Evolutionary conservation across 2,797 vertebrate genomes (phyloP), one percentile per base, ranked within the genome.

Genomic region (Martes flavigula): DNA sequence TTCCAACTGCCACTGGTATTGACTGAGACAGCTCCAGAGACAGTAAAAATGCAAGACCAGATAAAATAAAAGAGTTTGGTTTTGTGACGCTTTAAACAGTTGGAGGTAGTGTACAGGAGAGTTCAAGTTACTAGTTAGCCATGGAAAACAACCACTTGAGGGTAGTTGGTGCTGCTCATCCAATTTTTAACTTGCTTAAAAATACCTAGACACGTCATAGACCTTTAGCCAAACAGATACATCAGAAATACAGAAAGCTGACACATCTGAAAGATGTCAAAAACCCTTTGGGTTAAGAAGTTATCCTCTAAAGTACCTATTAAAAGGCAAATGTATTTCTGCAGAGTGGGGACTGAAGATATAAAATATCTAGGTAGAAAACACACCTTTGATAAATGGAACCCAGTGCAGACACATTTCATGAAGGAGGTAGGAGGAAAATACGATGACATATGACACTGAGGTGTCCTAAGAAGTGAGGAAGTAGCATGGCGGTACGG

Each of bases 141-240:
- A 12, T 2, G 5, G 51, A 58, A 75, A 83, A 82, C 43, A 60
- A 96, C 35, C 3, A 14, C 83, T 73, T 89, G 66, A 62, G 30
- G 82, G 18, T 32, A 43, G 0, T 51, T 95, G 62, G 6, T 86
- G 54, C 43, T 54, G 23, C 89, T 89, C 35, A 70, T 12, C 5
- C 20, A 54, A 25, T 78, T 93, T 96, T 92, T 20, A 77, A 77
- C 54, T 62, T 95, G 11, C 60, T 87, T 72, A 62, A 94, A 90
- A 91, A 68, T 83, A 75, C 38, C 77, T 84, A 91, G n/a, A 43
- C 25, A 82, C 94, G 14, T 38, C 51, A 75, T 21, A 91, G 30
- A 48, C 30, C 35, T 84, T 48, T 30, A 91, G 25, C 11, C 30
- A 83, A 84, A 66, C 7, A 46, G 46, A 54, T 78, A 30, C 2